Evolutionary conservation across 1,140 invertebrate species (phyloP).

Genomic region (Heliconius himera): DNA sequence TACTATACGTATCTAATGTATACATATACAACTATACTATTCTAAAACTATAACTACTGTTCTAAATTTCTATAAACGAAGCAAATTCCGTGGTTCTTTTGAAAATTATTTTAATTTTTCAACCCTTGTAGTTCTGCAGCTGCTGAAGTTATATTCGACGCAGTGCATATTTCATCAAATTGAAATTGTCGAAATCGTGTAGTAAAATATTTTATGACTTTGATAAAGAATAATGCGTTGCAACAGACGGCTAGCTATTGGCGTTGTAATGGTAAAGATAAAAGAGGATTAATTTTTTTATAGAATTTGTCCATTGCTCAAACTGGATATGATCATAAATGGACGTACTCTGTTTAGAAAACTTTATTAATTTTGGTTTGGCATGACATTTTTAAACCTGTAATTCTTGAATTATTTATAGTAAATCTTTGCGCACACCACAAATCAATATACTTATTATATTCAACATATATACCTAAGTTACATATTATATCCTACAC

Average conservation of each 20-base stretch:
- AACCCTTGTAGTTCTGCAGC: not conserved
- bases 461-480: too few relatives aligned
- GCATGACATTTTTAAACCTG: not conserved
- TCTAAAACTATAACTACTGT: not conserved
- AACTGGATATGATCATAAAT: not conserved
- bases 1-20: too few relatives aligned
- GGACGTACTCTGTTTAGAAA: not conserved
- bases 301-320: not conserved
- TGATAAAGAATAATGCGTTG: slow-evolving; percentile 43
- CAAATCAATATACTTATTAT: too few relatives aligned
- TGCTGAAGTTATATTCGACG: not conserved
- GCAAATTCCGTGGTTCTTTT: too few relatives aligned
- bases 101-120: not conserved
- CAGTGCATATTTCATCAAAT: slow-evolving; percentile 23
- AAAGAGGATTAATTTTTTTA: slow-evolving; percentile 5
- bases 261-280: slow-evolving; percentile 18
- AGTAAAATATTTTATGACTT: slow-evolving; percentile 40
- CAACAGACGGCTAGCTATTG: slow-evolving; percentile 26
- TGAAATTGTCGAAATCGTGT: slow-evolving; percentile 37
- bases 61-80: not conserved
- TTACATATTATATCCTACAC: too few relatives aligned
- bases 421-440: not conserved
- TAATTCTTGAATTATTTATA: not conserved
- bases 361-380: not conserved
- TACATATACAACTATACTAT: too few relatives aligned